Evolutionary conservation across 2,113 vertebrate species (phyloP).

Genomic region (Bungarus multicinctus): DNA sequence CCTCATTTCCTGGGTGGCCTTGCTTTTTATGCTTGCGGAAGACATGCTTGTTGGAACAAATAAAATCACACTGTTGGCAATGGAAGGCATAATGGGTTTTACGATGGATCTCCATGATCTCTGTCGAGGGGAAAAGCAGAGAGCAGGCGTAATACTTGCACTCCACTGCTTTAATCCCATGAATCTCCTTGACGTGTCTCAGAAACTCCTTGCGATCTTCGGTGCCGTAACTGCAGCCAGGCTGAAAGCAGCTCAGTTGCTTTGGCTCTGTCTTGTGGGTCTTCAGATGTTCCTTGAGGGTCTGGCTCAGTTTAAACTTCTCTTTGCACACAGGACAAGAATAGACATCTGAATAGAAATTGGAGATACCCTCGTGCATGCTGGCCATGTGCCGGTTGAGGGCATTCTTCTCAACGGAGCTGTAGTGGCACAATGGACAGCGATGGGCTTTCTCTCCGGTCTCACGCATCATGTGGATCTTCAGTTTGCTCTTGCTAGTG

Average conservation of each 20-base stretch:
- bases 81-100: slow-evolving; percentile 92
- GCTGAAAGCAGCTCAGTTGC: slow-evolving; percentile 77
- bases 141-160: slow-evolving; percentile 89
- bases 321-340: slow-evolving; percentile 84
- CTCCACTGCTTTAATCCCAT: slow-evolving; percentile 75
- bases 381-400: slow-evolving; percentile 87
- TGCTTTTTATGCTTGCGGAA: slow-evolving; percentile 89
- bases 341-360: slow-evolving; percentile 70
- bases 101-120: slow-evolving; percentile 87
- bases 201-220: slow-evolving; percentile 79
- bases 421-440: slow-evolving; percentile 87
- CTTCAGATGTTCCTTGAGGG: slow-evolving; percentile 92
- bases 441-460: slow-evolving; percentile 82
- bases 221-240: slow-evolving; percentile 72
- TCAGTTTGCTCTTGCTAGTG: slow-evolving; percentile 95
- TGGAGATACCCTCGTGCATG: slow-evolving; percentile 79
- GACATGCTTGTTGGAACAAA: slow-evolving; percentile 88
- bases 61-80: slow-evolving; percentile 90
- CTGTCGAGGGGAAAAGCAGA: slow-evolving; percentile 72
- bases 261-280: slow-evolving; percentile 75
- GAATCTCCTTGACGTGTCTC: slow-evolving; percentile 77
- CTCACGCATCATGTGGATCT: slow-evolving; percentile 87
- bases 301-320: slow-evolving; percentile 83
- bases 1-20: slow-evolving; percentile 82
- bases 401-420: slow-evolving; percentile 88